These are phyloP conservation scores for Mus pahari DNA, from an alignment of 2,113 vertebrate species.

Conservation along the genomic window DNA sequence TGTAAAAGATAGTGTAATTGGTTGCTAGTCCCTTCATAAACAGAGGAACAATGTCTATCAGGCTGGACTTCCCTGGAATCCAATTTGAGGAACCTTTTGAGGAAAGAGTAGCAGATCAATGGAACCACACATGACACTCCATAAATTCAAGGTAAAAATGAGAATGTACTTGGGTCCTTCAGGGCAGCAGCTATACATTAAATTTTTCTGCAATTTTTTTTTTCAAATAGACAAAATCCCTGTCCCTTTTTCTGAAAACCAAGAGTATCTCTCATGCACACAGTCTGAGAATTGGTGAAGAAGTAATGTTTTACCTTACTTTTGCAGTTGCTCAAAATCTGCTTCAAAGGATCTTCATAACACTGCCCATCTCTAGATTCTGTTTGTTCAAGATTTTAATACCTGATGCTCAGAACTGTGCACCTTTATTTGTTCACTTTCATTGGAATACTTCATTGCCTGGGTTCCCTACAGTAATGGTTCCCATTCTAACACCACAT, in stretches of 20 bases:
- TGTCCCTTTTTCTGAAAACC: neutral
- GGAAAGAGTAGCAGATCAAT: neutral
- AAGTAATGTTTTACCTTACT: neutral
- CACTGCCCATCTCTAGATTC: neutral
- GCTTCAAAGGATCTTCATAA: neutral
- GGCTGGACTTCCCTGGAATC: neutral
- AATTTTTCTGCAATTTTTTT: neutral
- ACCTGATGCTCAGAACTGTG: neutral
- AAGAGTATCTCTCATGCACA: neutral
- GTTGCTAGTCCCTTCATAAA: neutral
- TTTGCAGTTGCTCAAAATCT: neutral
- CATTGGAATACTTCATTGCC: neutral
- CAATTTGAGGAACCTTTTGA: neutral
- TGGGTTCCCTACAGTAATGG: neutral
- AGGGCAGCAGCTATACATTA: no score
- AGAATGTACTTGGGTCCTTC: neutral
- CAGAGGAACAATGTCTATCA: neutral
- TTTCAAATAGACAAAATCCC: neutral
- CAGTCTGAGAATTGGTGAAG: neutral
- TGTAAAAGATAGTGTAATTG: no score
- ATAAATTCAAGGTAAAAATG: neutral
- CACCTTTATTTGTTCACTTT: neutral
- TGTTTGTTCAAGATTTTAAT: neutral
- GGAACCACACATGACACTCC: neutral
- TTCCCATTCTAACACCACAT: neutral